Evolutionary conservation across 2,797 vertebrate genomes (phyloP).

Genomic region (Channallabes apus): DNA sequence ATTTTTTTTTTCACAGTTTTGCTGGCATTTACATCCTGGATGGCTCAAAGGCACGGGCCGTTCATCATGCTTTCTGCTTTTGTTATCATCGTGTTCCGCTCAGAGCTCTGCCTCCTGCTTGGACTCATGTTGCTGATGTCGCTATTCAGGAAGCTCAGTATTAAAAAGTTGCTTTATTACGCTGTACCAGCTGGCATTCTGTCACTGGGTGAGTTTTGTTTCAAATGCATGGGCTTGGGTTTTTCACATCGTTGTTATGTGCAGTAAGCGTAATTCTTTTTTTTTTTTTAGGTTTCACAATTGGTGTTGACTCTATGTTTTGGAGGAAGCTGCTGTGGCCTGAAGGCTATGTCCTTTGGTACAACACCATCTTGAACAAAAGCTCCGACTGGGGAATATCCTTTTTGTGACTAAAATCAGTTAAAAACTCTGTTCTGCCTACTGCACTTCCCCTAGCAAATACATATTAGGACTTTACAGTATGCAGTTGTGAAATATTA

Average conservation of each 20-base stretch:
- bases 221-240: not conserved
- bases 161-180: conserved; percentile 74
- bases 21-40: conserved; percentile 85
- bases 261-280: not conserved
- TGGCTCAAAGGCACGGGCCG: conserved; percentile 76
- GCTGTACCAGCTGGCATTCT: conserved; percentile 83
- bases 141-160: conserved; percentile 72
- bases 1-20: conserved; percentile 73
- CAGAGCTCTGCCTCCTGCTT: conserved; percentile 87
- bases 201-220: conserved; percentile 80
- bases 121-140: conserved; percentile 86
- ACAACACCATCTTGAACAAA: conserved; percentile 91
- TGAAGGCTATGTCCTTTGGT: conserved; percentile 95
- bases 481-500: not conserved
- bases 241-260: not conserved
- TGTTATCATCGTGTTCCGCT: conserved; percentile 87
- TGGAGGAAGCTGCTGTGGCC: conserved; percentile 90
- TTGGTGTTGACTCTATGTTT: conserved; percentile 85
- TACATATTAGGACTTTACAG: too few species aligned
- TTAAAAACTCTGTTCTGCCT: not conserved
- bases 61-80: conserved; percentile 90
- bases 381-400: conserved; percentile 98
- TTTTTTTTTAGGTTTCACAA: conserved; percentile 77
- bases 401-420: conserved; percentile 65
- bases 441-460: not conserved